Evolutionary conservation across 2,888 invertebrate species (phyloP).

Genomic region (Hemistola chrysoprasaria): DNA sequence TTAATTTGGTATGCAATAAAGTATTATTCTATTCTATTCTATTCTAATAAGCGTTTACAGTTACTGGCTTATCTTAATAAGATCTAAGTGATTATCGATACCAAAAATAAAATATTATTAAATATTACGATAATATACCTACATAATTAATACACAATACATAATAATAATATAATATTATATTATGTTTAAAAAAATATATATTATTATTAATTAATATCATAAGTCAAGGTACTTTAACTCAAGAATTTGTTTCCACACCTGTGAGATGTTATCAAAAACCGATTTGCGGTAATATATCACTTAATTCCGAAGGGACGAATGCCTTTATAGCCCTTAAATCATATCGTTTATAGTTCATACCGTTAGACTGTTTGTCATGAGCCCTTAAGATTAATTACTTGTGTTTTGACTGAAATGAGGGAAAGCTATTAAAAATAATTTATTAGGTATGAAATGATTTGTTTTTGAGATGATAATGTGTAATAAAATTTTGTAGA

Average conservation of each 20-base stretch:
- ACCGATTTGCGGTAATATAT: slow-evolving; percentile 76
- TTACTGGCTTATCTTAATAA: too few species aligned
- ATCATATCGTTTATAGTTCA: slow-evolving; percentile 44
- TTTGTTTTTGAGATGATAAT: slow-evolving; percentile 14
- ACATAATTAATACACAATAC: too few species aligned
- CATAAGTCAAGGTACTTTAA: slow-evolving; percentile 2
- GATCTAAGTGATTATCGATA: too few species aligned
- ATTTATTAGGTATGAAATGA: slow-evolving; percentile 24
- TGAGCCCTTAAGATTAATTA: slow-evolving; percentile 41
- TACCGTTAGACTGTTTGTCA: slow-evolving; percentile 38
- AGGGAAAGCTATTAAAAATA: slow-evolving; percentile 23
- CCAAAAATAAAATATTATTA: too few species aligned
- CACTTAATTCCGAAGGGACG: slow-evolving; percentile 59
- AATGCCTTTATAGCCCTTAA: slow-evolving; percentile 26
- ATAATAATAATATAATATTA: too few species aligned
- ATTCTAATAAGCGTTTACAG: too few species aligned
- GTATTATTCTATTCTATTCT: too few species aligned
- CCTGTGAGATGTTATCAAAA: slow-evolving; percentile 56
- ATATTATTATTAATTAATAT: neutral
- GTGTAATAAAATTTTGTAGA: neutral
- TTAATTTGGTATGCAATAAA: too few species aligned
- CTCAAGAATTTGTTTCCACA: slow-evolving; percentile 38
- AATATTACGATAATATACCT: too few species aligned
- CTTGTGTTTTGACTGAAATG: slow-evolving; percentile 34
- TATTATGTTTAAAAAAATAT: too few species aligned